These are phyloP conservation scores for Porites divaricata DNA, from an alignment of 92 coral and sea anemone species.

Conservation along the genomic window DNA sequence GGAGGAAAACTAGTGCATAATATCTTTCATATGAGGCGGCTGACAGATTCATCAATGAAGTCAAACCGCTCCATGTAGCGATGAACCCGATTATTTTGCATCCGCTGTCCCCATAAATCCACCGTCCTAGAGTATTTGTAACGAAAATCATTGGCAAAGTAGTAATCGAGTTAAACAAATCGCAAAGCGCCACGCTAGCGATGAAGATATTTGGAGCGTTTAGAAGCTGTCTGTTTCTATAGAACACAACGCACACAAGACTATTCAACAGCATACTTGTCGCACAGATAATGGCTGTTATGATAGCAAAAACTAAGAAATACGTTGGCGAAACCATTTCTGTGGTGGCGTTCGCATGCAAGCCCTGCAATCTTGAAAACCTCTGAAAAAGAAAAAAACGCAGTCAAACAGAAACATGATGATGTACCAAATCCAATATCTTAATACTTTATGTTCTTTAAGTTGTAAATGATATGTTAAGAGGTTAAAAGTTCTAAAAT, in stretches of 20 bases:
- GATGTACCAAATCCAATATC: no score
- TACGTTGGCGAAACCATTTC: no score
- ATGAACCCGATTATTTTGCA: constrained; percentile 37
- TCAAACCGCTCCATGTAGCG: constrained; percentile 33
- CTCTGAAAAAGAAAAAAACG: no score
- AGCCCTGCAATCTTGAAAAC: no score
- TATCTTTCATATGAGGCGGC: constrained; percentile 43
- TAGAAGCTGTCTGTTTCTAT: constrained; percentile 15
- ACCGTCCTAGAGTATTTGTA: constrained; percentile 20
- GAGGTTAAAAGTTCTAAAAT: no score
- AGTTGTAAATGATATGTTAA: no score
- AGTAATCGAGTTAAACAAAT: constrained; percentile 20
- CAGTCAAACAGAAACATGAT: no score
- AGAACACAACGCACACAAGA: constrained; percentile 42
- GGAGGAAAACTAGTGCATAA: constrained; percentile 25
- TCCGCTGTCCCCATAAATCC: constrained; percentile 34
- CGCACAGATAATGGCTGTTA: constrained; percentile 23
- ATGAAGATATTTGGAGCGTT: constrained; percentile 44
- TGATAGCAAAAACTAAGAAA: constrained; percentile 13
- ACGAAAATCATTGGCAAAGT: constrained; percentile 24
- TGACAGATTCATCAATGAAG: constrained; percentile 34
- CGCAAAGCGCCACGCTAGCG: constrained; percentile 37
- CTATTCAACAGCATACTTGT: constrained; percentile 22
- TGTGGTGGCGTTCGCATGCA: no score
- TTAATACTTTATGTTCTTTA: no score